phyloP scores from a whole-genome alignment of 2,888 invertebrate genomes.

The Syritta pipiens region DNA sequence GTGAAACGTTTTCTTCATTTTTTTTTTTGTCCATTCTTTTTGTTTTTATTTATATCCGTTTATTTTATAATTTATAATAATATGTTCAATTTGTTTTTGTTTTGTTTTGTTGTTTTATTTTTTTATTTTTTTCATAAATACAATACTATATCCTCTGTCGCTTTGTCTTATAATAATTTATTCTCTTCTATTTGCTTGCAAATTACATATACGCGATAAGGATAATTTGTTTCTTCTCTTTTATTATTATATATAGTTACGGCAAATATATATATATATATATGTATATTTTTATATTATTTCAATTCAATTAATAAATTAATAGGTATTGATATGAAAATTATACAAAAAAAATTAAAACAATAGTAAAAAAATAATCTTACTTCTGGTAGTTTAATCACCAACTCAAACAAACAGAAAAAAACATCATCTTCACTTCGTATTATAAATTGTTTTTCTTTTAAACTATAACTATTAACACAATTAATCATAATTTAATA shows the following conservation, averaged over 20 bases:
- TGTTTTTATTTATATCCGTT: constrained; percentile 49
- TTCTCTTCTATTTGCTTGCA: constrained; percentile 59
- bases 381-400: constrained; percentile 27
- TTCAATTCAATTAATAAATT: constrained; percentile 55
- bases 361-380: constrained; percentile 9
- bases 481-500: constrained; percentile 53
- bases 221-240: constrained; percentile 37
- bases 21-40: constrained; percentile 16
- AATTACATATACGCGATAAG: constrained; percentile 55
- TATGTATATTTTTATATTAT: constrained; percentile 48
- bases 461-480: constrained; percentile 66
- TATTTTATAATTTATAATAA: constrained; percentile 61
- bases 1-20: constrained; percentile 47
- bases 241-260: no score
- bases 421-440: constrained; percentile 35
- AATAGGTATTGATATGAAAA: constrained; percentile 47
- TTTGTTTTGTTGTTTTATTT: constrained; percentile 12
- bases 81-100: constrained; percentile 66
- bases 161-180: constrained; percentile 62
- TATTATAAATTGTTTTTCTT: constrained; percentile 42
- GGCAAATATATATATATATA: constrained; percentile 42
- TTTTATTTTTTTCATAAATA: constrained; percentile 70
- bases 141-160: constrained; percentile 71
- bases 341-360: constrained; percentile 15
- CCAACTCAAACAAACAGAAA: constrained; percentile 15